Evolutionary conservation across 2,888 invertebrate species (phyloP), one percentile per base, ranked within the genome.

Genomic region (Rhorus exstirpatorius): DNA sequence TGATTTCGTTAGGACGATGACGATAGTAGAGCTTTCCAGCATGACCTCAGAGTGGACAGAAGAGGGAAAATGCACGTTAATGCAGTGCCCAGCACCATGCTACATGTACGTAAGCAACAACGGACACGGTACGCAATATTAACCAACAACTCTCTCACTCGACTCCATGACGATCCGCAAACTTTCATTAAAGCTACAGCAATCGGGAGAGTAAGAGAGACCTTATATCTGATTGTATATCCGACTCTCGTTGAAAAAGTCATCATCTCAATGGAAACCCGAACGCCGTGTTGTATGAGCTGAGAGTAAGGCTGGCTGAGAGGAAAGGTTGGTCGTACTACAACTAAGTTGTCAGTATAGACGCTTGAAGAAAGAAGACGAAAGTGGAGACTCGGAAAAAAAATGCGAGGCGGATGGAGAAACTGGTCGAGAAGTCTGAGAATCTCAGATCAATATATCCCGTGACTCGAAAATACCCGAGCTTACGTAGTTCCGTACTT

Each of bases 81-180:
- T 70, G 67, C n/a, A 61, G 2, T 49, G 6, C 38, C 17, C 35
- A 60, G 19, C n/a, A 24, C 21, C 14, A 10, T 38, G 38, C 53
- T 8, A 31, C 26, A 24, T 65, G 44, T 38, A 53, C 21, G 8
- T 6, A 8, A 49, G 35, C 26, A 35, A 49, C 21, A 35, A 68
- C 14, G 53, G 41, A 63, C 51, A 35, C 31, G 79, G 58, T 38
- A 74, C 35, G 63, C 61, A 71, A 81, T 70, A 82, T 77, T 71
- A 79, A 77, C 24, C 21, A 19, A 21, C 55, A 55, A 76, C 81
- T 79, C 75, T 35, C 19, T 24, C n/a, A 49, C 81, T 49, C 12
- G 61, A 24, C 60, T 10, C 17, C 38, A 17, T 21, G 19, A 21
- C 8, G 21, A 58, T n/a, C 26, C 49, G 17, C 26, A n/a, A 67